Evolutionary conservation across 2,888 invertebrate genomes (phyloP), one percentile per base, ranked within the genome.

Genomic region (Drosophila diplacantha): DNA sequence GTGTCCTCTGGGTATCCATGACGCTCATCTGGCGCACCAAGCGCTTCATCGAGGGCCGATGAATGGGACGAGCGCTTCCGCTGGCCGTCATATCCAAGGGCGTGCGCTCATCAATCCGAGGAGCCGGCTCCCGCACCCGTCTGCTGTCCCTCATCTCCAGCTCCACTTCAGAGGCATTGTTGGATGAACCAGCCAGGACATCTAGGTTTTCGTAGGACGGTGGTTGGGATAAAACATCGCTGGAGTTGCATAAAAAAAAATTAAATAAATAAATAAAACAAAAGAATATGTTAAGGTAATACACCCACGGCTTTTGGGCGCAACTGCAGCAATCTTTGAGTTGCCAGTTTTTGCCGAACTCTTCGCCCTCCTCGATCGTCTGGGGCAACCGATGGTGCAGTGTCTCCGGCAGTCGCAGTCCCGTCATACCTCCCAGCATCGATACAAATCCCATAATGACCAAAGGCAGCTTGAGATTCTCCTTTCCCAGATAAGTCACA

Each of bases 401-500:
- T 0, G 96, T 96, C 89, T 96, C 96, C 0, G 96, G 96, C 68
- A 96, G 87, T 20, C 96, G 90, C 7, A 96, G 89, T 0, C 94
- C 94, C 2, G 93, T 93, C 59, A 96, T 84, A 3, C 96, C 96
- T 7, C 96, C 96, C 39, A 95, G 87, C 34, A 96, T 93, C 0
- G 95, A 94, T 5, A 96, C 91, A 7, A 90, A 90, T 0, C 96
- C 96, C 93, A 96, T 94, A 64, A 96, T 94, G 0, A 95, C 93
- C 56, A 96, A 87, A 0, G 96, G 96, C 57, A 96, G 88, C 29
- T 95, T 93, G 24, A 96, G 89, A 87, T 94, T 94, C 84, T 95
- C 95, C 59, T 93, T 93, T 1, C 96, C 96, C 91, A 97, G 90
- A 88, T 96, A 96, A 54, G 95, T 96, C 67, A 96, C 93, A 88